Base-by-base conservation (phyloP, 1,140 invertebrate species). In the Drosophila trapezifrons region DNA sequence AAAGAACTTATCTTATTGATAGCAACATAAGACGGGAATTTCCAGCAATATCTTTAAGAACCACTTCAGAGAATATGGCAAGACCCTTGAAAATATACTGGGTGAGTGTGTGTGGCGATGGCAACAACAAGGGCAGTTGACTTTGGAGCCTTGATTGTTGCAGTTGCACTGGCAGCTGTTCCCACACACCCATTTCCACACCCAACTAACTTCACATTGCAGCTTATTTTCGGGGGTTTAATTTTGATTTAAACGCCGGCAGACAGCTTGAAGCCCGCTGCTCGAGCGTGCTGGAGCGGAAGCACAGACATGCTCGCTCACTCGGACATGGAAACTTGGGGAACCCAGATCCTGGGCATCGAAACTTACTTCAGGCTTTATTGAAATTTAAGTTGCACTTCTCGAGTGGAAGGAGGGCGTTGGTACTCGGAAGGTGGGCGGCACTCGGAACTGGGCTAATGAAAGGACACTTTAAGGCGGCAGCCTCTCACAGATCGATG, bases 241-340 rank as follows among this genome's bases (percentile, higher is more conserved):
- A 87, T 89, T 87, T 87, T 87, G 84, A 89, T 87, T 89, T 87
- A 87, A 87, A 87, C 71, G 84, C 77, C 71, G 58, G 60, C 84
- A 72, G 84, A 87, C 84, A 87, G 74, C 80, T 84, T 56, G 69
- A 74, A 84, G 65, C 58, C 69, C 74, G 57, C 74, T 80, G 78
- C 51, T 27, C 13, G 29, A 37, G 51, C 78, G 82, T 86, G 78
- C 75, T 78, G 81, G 20, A 47, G 70, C 84, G 75, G 76, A 80
- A 89, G 65, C 43, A 75, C 59, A 54, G 75, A 75, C 70, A 86
- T 82, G 75, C 54, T 57, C 79, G 47, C 27, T 58, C 46, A 57
- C 59, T 86, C 73, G 83, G 74, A 87, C 82, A 87, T 35, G 52
- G 54, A 10, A 12, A 29, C 46, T 17, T 9, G 25, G 25, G 17